Evolutionary conservation across 2,888 invertebrate genomes (phyloP), one percentile per base, ranked within the genome.

Genomic region (Tenthredo mesomela): DNA sequence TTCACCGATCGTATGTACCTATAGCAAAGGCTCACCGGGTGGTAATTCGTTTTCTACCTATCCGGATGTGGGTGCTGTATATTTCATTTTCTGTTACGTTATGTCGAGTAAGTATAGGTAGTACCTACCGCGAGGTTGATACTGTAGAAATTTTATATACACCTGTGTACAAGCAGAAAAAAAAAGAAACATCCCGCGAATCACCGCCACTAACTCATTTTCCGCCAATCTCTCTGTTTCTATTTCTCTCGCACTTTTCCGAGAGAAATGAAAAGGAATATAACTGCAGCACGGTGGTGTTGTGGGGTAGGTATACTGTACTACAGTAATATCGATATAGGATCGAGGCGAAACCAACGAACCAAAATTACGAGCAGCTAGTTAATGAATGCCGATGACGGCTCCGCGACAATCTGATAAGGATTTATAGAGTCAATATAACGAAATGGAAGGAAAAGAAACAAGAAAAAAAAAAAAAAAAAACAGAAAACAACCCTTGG

Each of bases 371-470:
- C 80, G 80, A 61, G 37, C 80, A 80, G 58, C 25, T 37, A 61
- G 80, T 40, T 80, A 80, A 80, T 61, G 80, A 80, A 80, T 80
- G 80, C 77, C 78, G 84, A 67, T 73, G 75, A 84, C 75, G 84
- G 67, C 33, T 43, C 10, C n/a, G 33, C 77, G 84, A 84, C 78
- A 67, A 67, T 47, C 77, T 77, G 78, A 84, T 67, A 50, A 84
- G 67, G 77, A 84, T 84, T 84, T 67, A 84, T 80, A 61, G 61
- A 75, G 84, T 78, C 84, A 78, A 84, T 84, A 78, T 84, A 84
- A 78, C 67, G 77, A 47, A 80, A 80, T 40, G 58, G 61, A 5
- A 12, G 25, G 40, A 37, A 21, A 58, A 40, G 37, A 21, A 61
- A 12, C 2, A 40, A 80, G 33, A 77, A 2, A 54, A 33, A 29